phyloP scores from a whole-genome alignment of 2,888 invertebrate genomes.

The Drosophila infuscata region DNA sequence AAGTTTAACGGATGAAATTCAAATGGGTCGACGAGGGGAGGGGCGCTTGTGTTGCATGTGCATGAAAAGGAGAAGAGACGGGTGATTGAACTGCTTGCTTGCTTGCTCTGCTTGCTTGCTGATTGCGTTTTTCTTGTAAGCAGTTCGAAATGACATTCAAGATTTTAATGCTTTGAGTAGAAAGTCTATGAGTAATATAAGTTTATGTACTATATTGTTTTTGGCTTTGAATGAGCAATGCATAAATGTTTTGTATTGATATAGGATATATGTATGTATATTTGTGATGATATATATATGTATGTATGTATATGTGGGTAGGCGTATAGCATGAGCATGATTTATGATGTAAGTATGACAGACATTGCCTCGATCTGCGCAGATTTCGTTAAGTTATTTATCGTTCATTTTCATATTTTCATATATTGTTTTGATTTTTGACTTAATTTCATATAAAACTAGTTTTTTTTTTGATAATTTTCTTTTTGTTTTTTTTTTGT shows the following conservation, averaged over 20 bases:
- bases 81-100: slow-evolving; percentile 9
- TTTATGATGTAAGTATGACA: slow-evolving; percentile 28
- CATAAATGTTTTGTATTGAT: slow-evolving; percentile 24
- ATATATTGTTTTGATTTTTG: slow-evolving; percentile 26
- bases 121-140: not conserved
- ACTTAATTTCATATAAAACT: slow-evolving; percentile 58
- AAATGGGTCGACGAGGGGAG: slow-evolving; percentile 9
- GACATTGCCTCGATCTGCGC: slow-evolving; percentile 43
- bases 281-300: not conserved
- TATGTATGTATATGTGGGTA: slow-evolving; percentile 24
- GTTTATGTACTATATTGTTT: slow-evolving; percentile 16
- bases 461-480: slow-evolving; percentile 15
- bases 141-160: slow-evolving; percentile 8
- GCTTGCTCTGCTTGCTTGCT: slow-evolving; percentile 3
- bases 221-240: slow-evolving; percentile 45
- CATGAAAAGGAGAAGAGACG: slow-evolving; percentile 1
- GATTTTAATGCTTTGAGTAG: slow-evolving; percentile 14
- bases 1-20: slow-evolving; percentile 33
- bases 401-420: slow-evolving; percentile 32
- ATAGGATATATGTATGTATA: not conserved
- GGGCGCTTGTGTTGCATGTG: not conserved
- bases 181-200: slow-evolving; percentile 18
- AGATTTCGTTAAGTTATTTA: slow-evolving; percentile 20
- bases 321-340: slow-evolving; percentile 42
- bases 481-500: slow-evolving; percentile 15